Conservation (phyloP, 2,888 invertebrate species). For the Platycheirus albimanus region DNA sequence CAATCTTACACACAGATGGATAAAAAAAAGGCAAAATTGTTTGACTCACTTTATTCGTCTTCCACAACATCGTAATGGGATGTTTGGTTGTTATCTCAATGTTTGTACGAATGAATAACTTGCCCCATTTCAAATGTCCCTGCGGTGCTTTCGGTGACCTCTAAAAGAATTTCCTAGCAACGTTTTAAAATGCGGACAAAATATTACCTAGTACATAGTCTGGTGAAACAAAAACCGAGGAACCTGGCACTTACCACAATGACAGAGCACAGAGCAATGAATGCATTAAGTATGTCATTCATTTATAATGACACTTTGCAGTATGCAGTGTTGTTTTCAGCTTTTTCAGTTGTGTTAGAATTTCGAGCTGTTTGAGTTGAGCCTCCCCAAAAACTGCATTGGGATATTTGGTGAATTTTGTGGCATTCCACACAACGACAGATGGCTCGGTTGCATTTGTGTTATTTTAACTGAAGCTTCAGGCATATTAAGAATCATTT, state of each 20-base stretch:
- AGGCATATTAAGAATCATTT: too few species aligned
- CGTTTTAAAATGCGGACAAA: too few species aligned
- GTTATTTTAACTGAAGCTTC: not conserved
- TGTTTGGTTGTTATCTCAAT: too few species aligned
- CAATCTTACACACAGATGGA: too few species aligned
- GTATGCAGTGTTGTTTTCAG: slow-evolving; percentile 12
- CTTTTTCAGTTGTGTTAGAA: slow-evolving; percentile 12
- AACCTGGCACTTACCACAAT: slow-evolving; percentile 32
- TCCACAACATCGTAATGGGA: too few species aligned
- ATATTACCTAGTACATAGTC: too few species aligned
- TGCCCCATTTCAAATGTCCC: too few species aligned
- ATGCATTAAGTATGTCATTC: slow-evolving; percentile 53
- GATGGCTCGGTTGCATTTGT: not conserved
- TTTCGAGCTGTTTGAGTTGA: slow-evolving; percentile 1
- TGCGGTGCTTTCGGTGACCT: too few species aligned
- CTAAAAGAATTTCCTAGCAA: too few species aligned
- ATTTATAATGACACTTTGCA: slow-evolving; percentile 56
- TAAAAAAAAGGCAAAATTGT: too few species aligned
- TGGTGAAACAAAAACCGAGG: not conserved
- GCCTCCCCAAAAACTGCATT: slow-evolving; percentile 2
- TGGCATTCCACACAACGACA: not conserved
- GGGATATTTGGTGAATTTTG: slow-evolving; percentile 20
- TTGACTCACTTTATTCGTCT: too few species aligned
- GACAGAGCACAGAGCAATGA: slow-evolving; percentile 35
- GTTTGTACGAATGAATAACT: too few species aligned